Conservation (phyloP, 1,140 invertebrate species). For the Stenopsyche tienmushanensis region DNA sequence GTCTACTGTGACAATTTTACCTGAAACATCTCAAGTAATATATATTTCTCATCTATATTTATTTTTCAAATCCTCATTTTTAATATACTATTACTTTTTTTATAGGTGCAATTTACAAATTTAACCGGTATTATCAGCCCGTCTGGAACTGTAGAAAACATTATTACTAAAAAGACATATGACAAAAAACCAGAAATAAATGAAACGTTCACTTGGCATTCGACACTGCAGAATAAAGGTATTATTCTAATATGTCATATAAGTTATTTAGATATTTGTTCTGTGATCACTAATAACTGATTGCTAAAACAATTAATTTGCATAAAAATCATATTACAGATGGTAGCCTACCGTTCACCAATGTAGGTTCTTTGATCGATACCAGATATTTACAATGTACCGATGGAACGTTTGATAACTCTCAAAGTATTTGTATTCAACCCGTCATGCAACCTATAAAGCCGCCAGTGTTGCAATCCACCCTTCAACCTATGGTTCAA, state of each 20-base stretch:
- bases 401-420: constrained; percentile 1
- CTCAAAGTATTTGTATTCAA: constrained; percentile 9
- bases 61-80: no score
- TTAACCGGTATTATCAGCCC: neutral
- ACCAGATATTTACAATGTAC: constrained; percentile 8
- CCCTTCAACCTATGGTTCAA: neutral
- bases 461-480: neutral
- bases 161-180: neutral
- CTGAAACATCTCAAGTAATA: constrained; percentile 7
- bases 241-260: no score
- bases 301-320: neutral
- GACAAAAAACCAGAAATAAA: neutral
- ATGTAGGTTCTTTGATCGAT: constrained; percentile 11
- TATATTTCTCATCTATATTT: neutral
- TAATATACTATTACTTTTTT: no score
- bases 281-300: neutral
- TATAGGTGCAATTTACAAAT: constrained; percentile 7
- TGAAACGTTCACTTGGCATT: neutral
- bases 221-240: neutral
- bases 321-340: constrained; percentile 6
- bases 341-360: neutral
- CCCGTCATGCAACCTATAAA: constrained; percentile 1
- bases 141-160: neutral
- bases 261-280: neutral
- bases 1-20: constrained; percentile 9